Percentiles rank a stretch among this genome's conserved stretches.
These are phyloP conservation scores for Xenopus borealis DNA, from an alignment of 2,113 vertebrate genomes.

Conservation along the genomic window DNA sequence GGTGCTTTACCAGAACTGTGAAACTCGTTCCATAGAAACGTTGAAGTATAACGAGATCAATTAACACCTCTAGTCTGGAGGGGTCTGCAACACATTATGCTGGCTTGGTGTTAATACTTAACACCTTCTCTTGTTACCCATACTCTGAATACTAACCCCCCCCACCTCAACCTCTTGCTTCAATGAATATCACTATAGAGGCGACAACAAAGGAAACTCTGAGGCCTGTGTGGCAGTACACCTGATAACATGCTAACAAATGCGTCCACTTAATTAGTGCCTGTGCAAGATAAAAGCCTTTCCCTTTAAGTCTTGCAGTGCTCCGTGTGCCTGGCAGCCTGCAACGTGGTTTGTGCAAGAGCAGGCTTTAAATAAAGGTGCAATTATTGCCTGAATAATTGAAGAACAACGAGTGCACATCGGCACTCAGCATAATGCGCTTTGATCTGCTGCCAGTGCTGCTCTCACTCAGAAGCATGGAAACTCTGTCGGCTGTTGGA, in stretches of 20 bases:
- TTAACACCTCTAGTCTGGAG: conserved; percentile 37
- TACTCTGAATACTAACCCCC: not conserved
- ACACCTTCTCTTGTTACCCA: conserved; percentile 22
- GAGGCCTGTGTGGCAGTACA: conserved; percentile 50
- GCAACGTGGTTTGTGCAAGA: conserved; percentile 57
- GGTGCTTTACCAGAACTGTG: conserved; percentile 31
- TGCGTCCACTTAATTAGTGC: conserved; percentile 69
- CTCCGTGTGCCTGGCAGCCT: conserved; percentile 54
- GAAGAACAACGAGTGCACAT: conserved; percentile 58
- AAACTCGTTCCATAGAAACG: conserved; percentile 30
- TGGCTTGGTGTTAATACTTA: conserved; percentile 28
- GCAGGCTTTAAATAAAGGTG: conserved; percentile 78
- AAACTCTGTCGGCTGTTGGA: conserved; percentile 16
- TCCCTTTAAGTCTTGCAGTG: conserved; percentile 53
- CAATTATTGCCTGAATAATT: conserved; percentile 71
- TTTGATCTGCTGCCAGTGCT: conserved; percentile 52
- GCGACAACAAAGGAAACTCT: conserved; percentile 43
- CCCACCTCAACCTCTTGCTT: conserved; percentile 1
- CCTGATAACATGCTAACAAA: conserved; percentile 66
- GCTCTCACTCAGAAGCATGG: conserved; percentile 20
- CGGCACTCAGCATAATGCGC: conserved; percentile 51
- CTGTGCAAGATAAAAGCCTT: conserved; percentile 46
- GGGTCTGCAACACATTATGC: conserved; percentile 37
- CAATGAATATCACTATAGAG: conserved; percentile 44
- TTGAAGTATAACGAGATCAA: conserved; percentile 37